Evolutionary conservation across 2,888 invertebrate genomes (phyloP), one percentile per base, ranked within the genome.

Genomic region (Platynereis dumerilii): DNA sequence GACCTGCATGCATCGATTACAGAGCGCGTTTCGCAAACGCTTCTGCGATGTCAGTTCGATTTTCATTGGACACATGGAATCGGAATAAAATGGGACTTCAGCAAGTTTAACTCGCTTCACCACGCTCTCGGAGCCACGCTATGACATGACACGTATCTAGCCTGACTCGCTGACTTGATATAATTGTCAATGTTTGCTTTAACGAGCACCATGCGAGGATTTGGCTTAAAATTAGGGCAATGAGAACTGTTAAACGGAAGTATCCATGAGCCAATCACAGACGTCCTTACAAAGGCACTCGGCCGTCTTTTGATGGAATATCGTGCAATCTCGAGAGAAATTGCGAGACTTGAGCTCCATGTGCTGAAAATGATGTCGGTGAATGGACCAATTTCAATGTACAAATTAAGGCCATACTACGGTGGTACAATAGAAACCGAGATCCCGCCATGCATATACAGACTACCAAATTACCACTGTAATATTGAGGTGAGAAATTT

Each of bases 401-500:
- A 67, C 57, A 59, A 59, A 44, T 29, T 54, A 48, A 56, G 55
- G 20, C 45, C 59, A 22, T 60, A 58, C 54, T 64, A 59, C 29
- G 53, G 55, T 17, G 20, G 59, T 26, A n/a, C 42, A 20, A 17
- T 22, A 20, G 22, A 26, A 7, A 52, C 64, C n/a, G 39, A 64
- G 2, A 26, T 60, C n/a, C 64, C 67, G 3, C 48, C 52, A 7
- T 67, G 67, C 29, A 67, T 67, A 64, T 67, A 67, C 39, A 54
- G 52, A 28, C 12, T 67, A 12, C 58, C 58, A 26, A 63, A 20
- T 22, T 34, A 42, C 20, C 58, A 65, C 44, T 20, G 12, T 10
- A 5, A n/a, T 55, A 52, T 22, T 24, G 34, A 34, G 34, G 34
- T 34, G 34, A 34, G 34, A 34, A 12, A 34, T 7, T 34, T 34